phyloP scores from a whole-genome alignment of 1,140 invertebrate genomes.

The Scaptomyza hsui region DNA sequence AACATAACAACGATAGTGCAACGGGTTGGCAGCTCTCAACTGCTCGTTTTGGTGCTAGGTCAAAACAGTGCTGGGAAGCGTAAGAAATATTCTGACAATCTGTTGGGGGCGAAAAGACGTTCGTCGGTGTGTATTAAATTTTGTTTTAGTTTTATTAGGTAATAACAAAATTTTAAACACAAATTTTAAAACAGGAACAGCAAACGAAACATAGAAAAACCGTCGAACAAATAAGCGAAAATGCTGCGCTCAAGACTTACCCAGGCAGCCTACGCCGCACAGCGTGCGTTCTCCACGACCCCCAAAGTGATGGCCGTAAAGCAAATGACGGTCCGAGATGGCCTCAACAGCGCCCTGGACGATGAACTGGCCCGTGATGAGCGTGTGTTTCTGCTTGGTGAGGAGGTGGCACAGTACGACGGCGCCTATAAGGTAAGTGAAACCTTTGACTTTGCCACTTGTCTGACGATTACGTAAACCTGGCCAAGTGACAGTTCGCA shows the following conservation, averaged over 20 bases:
- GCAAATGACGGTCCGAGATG: constrained; percentile 97
- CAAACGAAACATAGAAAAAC: constrained; percentile 14
- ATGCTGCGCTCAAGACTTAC: constrained; percentile 66
- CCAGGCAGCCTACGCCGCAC: constrained; percentile 63
- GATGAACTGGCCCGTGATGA: constrained; percentile 98
- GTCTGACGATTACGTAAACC: constrained; percentile 80
- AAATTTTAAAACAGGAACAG: constrained; percentile 11
- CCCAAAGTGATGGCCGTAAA: constrained; percentile 86
- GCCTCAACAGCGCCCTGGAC: constrained; percentile 97
- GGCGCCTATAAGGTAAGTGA: constrained; percentile 96
- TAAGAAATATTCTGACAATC: constrained; percentile 40
- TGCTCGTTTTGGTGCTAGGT: constrained; percentile 1
- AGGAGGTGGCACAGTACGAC: constrained; percentile 99
- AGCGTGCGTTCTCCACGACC: constrained; percentile 86
- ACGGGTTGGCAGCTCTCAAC: constrained; percentile 7
- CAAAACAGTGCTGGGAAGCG: constrained; percentile 31
- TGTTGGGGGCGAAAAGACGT: constrained; percentile 58
- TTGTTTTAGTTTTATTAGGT: constrained; percentile 30
- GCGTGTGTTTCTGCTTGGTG: constrained; percentile 96
- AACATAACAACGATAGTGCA: neutral
- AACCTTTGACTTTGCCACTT: constrained; percentile 32
- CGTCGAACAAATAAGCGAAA: constrained; percentile 28
- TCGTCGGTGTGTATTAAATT: constrained; percentile 44
- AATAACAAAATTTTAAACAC: constrained; percentile 24
- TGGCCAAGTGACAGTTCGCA: constrained; percentile 40